Percentiles rank a stretch among this genome's conserved stretches.
These are phyloP conservation scores for Anthopleura xanthogrammica DNA, from an alignment of 92 coral and sea anemone species.

Conservation along the genomic window DNA sequence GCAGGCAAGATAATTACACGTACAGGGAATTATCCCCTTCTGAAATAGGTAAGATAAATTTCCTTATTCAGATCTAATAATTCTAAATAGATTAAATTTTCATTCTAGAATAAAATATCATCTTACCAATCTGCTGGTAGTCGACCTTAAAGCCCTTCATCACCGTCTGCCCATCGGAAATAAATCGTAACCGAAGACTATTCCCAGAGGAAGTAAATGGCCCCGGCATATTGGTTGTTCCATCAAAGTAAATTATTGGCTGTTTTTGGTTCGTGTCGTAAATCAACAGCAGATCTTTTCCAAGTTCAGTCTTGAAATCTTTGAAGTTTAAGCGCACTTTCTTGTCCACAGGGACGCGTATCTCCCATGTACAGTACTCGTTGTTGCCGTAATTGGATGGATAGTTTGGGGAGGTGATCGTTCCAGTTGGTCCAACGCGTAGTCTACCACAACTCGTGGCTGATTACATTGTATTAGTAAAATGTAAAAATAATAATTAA, in stretches of 20 bases:
- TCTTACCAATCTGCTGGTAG: constrained; percentile 88
- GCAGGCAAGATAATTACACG: too few species aligned
- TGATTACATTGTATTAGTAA: constrained; percentile 8
- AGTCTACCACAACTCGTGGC: constrained; percentile 80
- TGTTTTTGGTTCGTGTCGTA: constrained; percentile 63
- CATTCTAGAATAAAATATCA: not conserved
- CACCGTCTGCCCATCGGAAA: constrained; percentile 66
- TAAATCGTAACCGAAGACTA: constrained; percentile 72
- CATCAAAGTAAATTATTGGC: constrained; percentile 64
- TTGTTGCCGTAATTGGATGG: constrained; percentile 70
- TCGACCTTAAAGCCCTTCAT: constrained; percentile 69
- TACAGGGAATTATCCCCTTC: too few species aligned
- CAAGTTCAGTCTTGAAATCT: constrained; percentile 70
- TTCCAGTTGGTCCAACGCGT: constrained; percentile 78
- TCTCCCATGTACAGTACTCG: constrained; percentile 94
- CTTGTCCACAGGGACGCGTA: constrained; percentile 79
- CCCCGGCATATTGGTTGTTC: constrained; percentile 65
- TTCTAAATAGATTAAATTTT: too few species aligned
- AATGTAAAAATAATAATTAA: not conserved
- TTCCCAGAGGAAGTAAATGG: constrained; percentile 88
- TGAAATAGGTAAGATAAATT: too few species aligned
- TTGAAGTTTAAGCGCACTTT: constrained; percentile 80
- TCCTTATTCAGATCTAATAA: too few species aligned
- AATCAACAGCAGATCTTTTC: constrained; percentile 61
- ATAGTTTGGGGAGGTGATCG: constrained; percentile 69